Evolutionary conservation across 53 echinoderm and acorn worm species (phyloP).

Genomic region (Crossaster papposus): DNA sequence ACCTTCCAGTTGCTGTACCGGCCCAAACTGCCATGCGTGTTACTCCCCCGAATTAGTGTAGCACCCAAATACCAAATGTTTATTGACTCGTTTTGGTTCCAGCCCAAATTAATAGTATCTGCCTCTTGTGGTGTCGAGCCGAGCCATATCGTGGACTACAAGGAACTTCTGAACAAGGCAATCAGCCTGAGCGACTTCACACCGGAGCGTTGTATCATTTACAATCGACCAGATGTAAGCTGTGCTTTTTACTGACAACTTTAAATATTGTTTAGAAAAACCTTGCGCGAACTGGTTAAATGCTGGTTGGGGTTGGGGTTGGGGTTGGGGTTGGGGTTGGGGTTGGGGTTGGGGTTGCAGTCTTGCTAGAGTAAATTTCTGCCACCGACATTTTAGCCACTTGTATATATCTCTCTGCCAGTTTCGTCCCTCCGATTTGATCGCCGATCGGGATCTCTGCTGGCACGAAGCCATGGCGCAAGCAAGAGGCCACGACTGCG

Average conservation of each 20-base stretch:
- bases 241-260: too few species aligned
- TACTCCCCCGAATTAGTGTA: too few species aligned
- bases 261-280: too few species aligned
- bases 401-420: not conserved
- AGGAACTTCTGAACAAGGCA: constrained; percentile 79
- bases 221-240: constrained; percentile 87
- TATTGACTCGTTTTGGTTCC: not conserved
- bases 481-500: constrained; percentile 86
- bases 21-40: too few species aligned
- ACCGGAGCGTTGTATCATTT: constrained; percentile 83
- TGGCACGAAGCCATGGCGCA: constrained; percentile 69
- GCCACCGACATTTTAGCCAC: too few species aligned
- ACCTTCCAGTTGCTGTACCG: too few species aligned
- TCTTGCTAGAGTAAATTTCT: too few species aligned
- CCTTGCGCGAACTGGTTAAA: too few species aligned
- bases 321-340: too few species aligned
- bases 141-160: constrained; percentile 76
- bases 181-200: constrained; percentile 81
- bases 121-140: constrained; percentile 92
- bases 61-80: too few species aligned
- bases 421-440: constrained; percentile 58
- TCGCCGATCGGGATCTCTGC: constrained; percentile 68
- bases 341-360: too few species aligned
- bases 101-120: constrained; percentile 86
- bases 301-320: too few species aligned